A percentile compares a stretch with the other conserved stretches of the same genome.
These are phyloP conservation scores for Rugalucina vietnamica DNA, from an alignment of 2,888 invertebrate species.

Conservation along the genomic window DNA sequence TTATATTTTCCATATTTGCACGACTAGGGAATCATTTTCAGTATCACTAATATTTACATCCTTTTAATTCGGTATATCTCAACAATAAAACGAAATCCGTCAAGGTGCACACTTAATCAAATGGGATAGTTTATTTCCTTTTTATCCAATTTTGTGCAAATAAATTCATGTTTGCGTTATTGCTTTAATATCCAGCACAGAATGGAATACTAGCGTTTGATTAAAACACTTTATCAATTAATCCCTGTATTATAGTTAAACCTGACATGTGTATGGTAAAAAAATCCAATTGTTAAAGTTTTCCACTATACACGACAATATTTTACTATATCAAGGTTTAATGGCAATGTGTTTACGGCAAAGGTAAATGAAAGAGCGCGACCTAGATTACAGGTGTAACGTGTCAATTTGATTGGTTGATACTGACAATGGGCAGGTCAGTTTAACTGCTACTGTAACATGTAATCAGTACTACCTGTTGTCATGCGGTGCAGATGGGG, in stretches of 20 bases:
- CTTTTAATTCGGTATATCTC: no score
- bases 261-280: slow-evolving; percentile 1
- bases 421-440: no score
- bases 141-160: neutral
- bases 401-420: slow-evolving; percentile 3
- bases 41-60: no score
- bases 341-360: slow-evolving; percentile 5
- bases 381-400: slow-evolving; percentile 1
- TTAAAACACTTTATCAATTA: neutral
- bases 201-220: neutral
- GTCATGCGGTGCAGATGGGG: no score
- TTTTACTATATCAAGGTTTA: neutral
- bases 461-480: no score
- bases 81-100: no score
- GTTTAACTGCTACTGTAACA: no score
- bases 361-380: slow-evolving; percentile 9
- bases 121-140: no score
- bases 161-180: neutral
- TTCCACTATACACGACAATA: slow-evolving; percentile 9
- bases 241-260: neutral
- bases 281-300: slow-evolving; percentile 22
- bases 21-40: no score
- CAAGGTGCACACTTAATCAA: no score
- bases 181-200: neutral
- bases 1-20: no score